These are phyloP conservation scores for Cheilosia grossa DNA, from an alignment of 2,888 invertebrate genomes.

Conservation along the genomic window DNA sequence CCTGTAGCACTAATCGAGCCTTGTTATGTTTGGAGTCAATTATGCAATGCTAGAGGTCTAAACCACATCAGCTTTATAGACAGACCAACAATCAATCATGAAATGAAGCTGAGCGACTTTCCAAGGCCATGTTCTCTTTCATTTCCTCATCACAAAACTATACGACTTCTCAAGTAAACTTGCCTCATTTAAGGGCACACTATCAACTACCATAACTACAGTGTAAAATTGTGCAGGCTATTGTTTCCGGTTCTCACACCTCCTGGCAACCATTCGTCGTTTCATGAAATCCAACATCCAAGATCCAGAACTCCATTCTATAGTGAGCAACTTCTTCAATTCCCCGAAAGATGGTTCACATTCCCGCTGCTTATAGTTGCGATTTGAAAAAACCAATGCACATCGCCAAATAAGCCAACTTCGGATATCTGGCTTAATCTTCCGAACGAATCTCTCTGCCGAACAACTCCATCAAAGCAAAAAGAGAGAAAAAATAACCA, in stretches of 20 bases:
- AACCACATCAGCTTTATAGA: too few relatives aligned
- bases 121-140: too few relatives aligned
- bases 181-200: too few relatives aligned
- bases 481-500: neutral
- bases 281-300: neutral
- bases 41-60: too few relatives aligned
- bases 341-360: neutral
- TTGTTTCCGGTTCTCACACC: slow-evolving; percentile 25
- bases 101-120: too few relatives aligned
- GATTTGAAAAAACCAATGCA: neutral
- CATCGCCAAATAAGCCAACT: neutral
- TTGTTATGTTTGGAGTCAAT: too few relatives aligned
- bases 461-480: slow-evolving; percentile 28
- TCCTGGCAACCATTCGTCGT: neutral
- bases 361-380: neutral
- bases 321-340: slow-evolving; percentile 12
- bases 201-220: too few relatives aligned
- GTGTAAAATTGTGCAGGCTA: too few relatives aligned
- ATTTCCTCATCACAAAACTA: too few relatives aligned
- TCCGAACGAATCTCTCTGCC: slow-evolving; percentile 6
- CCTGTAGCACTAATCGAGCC: too few relatives aligned
- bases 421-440: slow-evolving; percentile 5
- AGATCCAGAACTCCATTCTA: neutral
- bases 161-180: too few relatives aligned
- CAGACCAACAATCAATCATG: too few relatives aligned